Evolutionary conservation across 2,888 invertebrate species (phyloP).

Genomic region (Phragmatobia fuliginosa): DNA sequence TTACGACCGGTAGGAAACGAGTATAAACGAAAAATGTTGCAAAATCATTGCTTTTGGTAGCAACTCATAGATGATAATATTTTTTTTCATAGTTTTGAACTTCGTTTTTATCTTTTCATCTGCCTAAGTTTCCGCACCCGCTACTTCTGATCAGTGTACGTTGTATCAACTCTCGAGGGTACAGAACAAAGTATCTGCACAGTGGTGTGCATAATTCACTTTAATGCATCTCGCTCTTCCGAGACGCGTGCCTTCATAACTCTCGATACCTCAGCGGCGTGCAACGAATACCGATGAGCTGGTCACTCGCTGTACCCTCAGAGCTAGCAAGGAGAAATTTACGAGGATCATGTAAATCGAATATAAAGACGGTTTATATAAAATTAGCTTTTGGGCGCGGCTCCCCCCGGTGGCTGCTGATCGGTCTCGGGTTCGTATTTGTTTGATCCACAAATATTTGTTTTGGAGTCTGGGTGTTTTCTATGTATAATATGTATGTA

Average conservation of each 20-base stretch:
- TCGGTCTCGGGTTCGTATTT: no score
- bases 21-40: background rate
- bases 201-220: constrained; percentile 84
- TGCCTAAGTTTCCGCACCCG: constrained; percentile 30
- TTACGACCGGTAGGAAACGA: no score
- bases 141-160: constrained; percentile 32
- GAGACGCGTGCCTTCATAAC: constrained; percentile 71
- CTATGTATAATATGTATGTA: no score
- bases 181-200: constrained; percentile 80
- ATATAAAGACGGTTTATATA: background rate
- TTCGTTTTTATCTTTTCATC: background rate
- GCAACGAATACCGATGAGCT: constrained; percentile 44
- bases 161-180: constrained; percentile 55
- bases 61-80: background rate
- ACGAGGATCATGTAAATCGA: background rate
- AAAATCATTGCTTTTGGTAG: background rate
- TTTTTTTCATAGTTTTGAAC: background rate
- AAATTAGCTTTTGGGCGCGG: no score
- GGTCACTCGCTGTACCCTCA: constrained; percentile 26
- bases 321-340: background rate
- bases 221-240: constrained; percentile 69
- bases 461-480: no score
- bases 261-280: constrained; percentile 52
- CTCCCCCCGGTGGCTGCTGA: no score
- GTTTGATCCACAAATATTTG: no score